Evolutionary conservation across 2,888 invertebrate genomes (phyloP), one percentile per base, ranked within the genome.

Genomic region (Synanthedon myopaeformis): DNA sequence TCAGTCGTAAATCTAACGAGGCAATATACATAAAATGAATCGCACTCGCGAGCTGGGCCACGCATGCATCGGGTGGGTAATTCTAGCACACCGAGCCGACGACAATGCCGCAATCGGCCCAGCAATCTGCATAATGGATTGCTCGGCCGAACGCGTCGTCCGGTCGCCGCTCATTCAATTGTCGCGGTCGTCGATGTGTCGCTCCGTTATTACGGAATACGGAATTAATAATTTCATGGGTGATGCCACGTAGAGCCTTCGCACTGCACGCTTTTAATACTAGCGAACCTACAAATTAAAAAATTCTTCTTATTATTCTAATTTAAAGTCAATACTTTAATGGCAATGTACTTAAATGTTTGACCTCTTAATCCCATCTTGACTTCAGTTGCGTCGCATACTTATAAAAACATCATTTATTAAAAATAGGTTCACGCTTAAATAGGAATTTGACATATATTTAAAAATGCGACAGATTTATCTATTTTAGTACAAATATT

Each of bases 111-210:
- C 86, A 85, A 85, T 85, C 85, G 83, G 80, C 67, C 73, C 72
- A 73, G 72, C 84, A 84, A 86, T 86, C 86, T 86, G 80, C 86
- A 86, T 86, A 86, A 85, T 85, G 82, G 86, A 86, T 86, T 84
- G 86, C 79, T 82, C 82, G 79, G 74, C 70, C 79, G 82, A 79
- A 77, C 82, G 81, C 77, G 70, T 68, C 73, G 74, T 78, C 82
- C 82, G 79, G 79, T 76, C 79, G 75, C 61, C 70, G 79, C 75
- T 85, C 85, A 85, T 85, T 84, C 84, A 85, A 86, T 86, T 86
- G 84, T 77, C 83, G 81, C 74, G 78, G 76, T 76, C 76, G 77
- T 63, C 82, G 75, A 81, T 82, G 82, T 81, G 81, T 76, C 79
- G 76, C 71, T 63, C 72, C 69, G 82, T 81, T 83, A 83, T 83